Percentiles rank a stretch among this genome's conserved stretches.
phyloP scores from a whole-genome alignment of 2,888 invertebrate genomes.

The Agrotis segetum region DNA sequence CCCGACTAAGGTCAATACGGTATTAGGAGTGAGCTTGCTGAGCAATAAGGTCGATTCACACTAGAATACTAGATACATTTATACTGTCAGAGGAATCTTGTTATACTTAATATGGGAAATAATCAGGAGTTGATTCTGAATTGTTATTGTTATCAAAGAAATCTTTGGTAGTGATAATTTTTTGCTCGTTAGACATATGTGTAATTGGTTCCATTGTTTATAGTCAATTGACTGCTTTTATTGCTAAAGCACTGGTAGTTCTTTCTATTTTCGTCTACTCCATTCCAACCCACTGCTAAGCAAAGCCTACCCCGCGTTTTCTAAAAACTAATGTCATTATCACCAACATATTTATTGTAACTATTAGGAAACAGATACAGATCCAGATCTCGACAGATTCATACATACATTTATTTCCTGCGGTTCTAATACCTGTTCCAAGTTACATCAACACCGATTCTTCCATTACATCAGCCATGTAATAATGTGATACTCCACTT shows the following conservation, averaged over 20 bases:
- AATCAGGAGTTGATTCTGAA: background rate
- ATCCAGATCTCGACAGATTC: too few relatives aligned
- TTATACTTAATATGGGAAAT: slow-evolving; percentile 12
- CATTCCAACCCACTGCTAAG: too few relatives aligned
- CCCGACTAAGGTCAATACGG: slow-evolving; percentile 55
- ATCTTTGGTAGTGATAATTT: background rate
- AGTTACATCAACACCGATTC: slow-evolving; percentile 18
- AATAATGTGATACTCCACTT: slow-evolving; percentile 40
- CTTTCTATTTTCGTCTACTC: too few relatives aligned
- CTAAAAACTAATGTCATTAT: too few relatives aligned
- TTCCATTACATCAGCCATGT: slow-evolving; percentile 8
- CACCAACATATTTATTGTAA: too few relatives aligned
- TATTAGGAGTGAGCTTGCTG: slow-evolving; percentile 40
- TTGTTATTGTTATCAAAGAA: background rate
- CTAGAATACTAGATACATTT: background rate
- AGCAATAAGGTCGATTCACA: slow-evolving; percentile 33
- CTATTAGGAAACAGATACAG: too few relatives aligned
- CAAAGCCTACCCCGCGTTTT: too few relatives aligned
- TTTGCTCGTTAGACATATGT: background rate
- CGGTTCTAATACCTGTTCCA: background rate
- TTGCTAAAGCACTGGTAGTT: too few relatives aligned
- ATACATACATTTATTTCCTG: background rate
- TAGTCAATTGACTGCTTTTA: background rate
- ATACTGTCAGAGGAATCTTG: background rate
- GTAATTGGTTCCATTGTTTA: background rate